A percentile compares a stretch with the other conserved stretches of the same genome.
These are phyloP conservation scores for Brevipalpus yothersi DNA, from an alignment of 1,140 invertebrate species.

Conservation along the genomic window DNA sequence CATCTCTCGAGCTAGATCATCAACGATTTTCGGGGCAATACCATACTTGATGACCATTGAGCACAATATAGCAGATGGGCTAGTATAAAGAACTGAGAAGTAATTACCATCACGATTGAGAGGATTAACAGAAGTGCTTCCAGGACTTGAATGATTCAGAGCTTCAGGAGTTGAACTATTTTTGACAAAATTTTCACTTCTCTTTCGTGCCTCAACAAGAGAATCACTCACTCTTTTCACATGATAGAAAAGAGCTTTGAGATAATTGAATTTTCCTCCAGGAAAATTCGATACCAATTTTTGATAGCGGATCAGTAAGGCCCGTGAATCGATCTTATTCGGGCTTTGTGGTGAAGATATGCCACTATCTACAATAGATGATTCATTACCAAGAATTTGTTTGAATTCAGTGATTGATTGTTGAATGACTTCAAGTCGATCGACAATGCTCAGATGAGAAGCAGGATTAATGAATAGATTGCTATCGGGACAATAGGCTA, in stretches of 20 bases:
- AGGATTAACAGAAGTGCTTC: not conserved
- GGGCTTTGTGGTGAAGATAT: not conserved
- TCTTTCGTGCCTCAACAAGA: constrained; percentile 7
- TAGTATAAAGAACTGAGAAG: constrained; percentile 8
- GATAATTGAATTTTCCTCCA: constrained; percentile 5
- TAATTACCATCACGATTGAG: not conserved
- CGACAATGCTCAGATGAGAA: not conserved
- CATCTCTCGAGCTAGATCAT: constrained; percentile 8
- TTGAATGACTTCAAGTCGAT: not conserved
- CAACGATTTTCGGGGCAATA: constrained; percentile 7
- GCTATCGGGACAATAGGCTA: not conserved
- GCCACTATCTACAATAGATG: not conserved
- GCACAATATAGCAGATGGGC: constrained; percentile 7
- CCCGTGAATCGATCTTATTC: not conserved
- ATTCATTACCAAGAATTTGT: not conserved
- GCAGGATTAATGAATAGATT: not conserved
- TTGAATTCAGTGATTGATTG: not conserved
- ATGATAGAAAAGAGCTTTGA: constrained; percentile 6
- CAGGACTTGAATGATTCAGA: not conserved
- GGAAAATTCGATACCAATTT: constrained; percentile 4
- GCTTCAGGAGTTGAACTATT: not conserved
- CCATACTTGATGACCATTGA: constrained; percentile 8
- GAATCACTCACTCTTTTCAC: constrained; percentile 6
- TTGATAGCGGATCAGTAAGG: not conserved
- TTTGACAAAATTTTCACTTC: not conserved